Base-by-base conservation (phyloP, 1,140 invertebrate genomes). In the Melitaea cinxia region DNA sequence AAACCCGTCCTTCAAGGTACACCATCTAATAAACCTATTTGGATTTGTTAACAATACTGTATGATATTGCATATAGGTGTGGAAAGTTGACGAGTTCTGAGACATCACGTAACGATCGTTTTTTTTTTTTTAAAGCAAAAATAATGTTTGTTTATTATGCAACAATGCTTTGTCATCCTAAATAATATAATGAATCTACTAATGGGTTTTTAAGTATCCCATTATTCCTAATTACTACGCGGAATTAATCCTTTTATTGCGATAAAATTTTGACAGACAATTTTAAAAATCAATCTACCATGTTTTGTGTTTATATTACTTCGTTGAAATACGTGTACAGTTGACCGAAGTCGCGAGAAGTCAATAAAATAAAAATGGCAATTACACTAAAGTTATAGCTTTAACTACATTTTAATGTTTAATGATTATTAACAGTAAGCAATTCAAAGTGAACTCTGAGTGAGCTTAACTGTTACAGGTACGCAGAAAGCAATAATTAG, bases 401-500 rank as follows among this genome's bases (percentile, higher is more conserved):
- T 61, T 39, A 54, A 67, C 53, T 54, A 56, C 61, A 67, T 72
- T n/a, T 80, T 55, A 70, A 66, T 71, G 65, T 68, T 71, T 65
- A 68, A 76, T 71, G 69, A 60, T 77, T 81, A 75, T 80, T 83
- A 81, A 87, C 81, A 77, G 80, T 85, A 50, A 55, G 79, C 79
- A 47, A 52, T 60, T 66, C 64, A 60, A n/a, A 54, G 50, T 39
- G 37, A 50, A 58, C n/a, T n/a, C n/a, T n/a, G n/a, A n/a, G n/a
- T n/a, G 17, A 57, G 23, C 24, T 49, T 60, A 67, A 67, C 52
- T 61, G 53, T 60, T 56, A 66, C 65, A 61, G 70, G 71, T 84
- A 82, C 77, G 62, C 63, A 68, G 82, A 83, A 83, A 73, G 72
- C 70, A 33, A 42, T 55, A 78, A 78, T 80, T 74, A 71, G 70